phyloP scores from a whole-genome alignment of 2,113 vertebrate genomes.

The Drymodes brunneopygia region DNA sequence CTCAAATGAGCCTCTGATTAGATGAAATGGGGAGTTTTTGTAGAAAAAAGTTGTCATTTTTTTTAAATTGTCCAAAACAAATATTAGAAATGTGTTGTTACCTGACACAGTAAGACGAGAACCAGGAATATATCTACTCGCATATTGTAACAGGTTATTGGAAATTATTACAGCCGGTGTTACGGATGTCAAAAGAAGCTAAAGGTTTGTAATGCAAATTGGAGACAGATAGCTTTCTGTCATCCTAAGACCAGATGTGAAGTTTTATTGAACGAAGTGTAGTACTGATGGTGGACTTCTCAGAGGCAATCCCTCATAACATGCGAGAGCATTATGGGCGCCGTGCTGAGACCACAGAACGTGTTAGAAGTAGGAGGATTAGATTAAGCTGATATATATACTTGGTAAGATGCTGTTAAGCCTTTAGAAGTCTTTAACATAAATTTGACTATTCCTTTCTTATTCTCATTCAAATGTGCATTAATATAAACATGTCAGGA shows the following conservation, averaged over 20 bases:
- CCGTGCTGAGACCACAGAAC: slow-evolving; percentile 49
- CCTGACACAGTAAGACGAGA: slow-evolving; percentile 1
- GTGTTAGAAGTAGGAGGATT: slow-evolving; percentile 54
- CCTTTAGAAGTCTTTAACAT: slow-evolving; percentile 67
- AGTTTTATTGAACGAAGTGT: slow-evolving; percentile 54
- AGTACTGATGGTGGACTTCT: slow-evolving; percentile 48
- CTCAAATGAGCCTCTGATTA: slow-evolving; percentile 17
- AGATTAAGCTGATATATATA: slow-evolving; percentile 67
- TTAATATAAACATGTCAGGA: slow-evolving; percentile 58
- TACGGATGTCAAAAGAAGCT: slow-evolving; percentile 51
- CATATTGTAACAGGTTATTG: slow-evolving; percentile 35
- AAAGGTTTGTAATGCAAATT: slow-evolving; percentile 67
- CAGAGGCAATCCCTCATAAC: slow-evolving; percentile 57
- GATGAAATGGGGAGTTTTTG: neutral
- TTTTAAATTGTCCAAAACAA: neutral
- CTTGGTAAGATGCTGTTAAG: slow-evolving; percentile 63
- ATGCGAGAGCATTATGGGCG: slow-evolving; percentile 31
- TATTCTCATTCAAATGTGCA: slow-evolving; percentile 59
- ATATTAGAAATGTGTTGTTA: neutral
- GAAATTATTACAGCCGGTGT: neutral
- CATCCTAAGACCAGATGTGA: slow-evolving; percentile 52
- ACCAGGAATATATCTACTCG: neutral
- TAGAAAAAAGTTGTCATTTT: neutral
- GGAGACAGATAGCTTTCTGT: slow-evolving; percentile 60
- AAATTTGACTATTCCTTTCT: slow-evolving; percentile 66